Evolutionary conservation across 2,113 vertebrate species (phyloP), one percentile per base, ranked within the genome.

Genomic region (Sceloporus tristichus): DNA sequence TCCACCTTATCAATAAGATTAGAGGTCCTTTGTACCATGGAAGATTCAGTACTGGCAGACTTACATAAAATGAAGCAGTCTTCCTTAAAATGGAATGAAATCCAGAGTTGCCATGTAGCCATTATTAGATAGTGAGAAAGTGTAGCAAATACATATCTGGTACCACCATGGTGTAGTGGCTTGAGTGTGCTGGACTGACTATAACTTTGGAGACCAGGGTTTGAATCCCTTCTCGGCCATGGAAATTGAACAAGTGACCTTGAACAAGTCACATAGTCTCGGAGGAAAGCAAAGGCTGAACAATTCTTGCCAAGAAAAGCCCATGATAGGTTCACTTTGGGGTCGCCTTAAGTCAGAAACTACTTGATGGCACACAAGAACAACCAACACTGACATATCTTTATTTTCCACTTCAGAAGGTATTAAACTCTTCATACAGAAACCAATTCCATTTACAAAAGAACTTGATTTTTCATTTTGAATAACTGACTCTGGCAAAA

Each of bases 381-480:
- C 13, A 14, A 62, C 59, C 59, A 62, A 1, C 11, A 83, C 78
- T 54, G 4, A 85, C 13, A 59, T 71, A 29, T 90, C 8, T 73
- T 48, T 48, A 95, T 94, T 96, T 87, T 82, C 66, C n/a, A 84
- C 86, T 86, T 94, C 89, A 90, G 88, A 94, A 88, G 25, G 48
- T 82, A n/a, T 85, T 85, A 25, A 91, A 78, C 84, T 48, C 88
- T 91, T 62, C 81, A 73, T 48, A 92, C 80, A 94, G 70, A 34
- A 90, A 38, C 34, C 85, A 87, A 92, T 68, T 82, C 82, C 38
- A 59, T 1, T 0, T 66, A 5, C 54, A 19, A 13, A 0, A 86
- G 4, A 78, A 54, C 82, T 71, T 87, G 88, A 59, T 62, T 6
- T 4, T 53, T 10, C 27, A 54, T 68, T 91, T 83, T 9, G 1